Evolutionary conservation across 2,113 vertebrate species (phyloP).

Genomic region (Thymallus thymallus): DNA sequence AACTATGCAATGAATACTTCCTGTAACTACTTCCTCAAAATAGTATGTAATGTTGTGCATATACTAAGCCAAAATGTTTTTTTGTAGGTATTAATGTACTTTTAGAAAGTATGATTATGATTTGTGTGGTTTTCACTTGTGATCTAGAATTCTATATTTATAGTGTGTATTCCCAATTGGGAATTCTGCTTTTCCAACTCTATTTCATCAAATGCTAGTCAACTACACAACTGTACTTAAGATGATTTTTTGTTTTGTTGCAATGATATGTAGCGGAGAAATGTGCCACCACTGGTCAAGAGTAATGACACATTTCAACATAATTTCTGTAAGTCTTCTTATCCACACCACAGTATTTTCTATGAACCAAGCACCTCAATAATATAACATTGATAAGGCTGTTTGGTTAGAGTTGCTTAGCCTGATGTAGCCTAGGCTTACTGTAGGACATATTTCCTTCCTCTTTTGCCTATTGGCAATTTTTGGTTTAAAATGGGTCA

Average conservation of each 20-base stretch:
- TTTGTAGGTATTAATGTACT: neutral
- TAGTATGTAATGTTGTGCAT: slow-evolving; percentile 1
- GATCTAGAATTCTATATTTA: neutral
- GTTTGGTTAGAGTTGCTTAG: too few relatives aligned
- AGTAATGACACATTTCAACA: neutral
- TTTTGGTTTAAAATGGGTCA: neutral
- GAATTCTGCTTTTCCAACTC: slow-evolving; percentile 6
- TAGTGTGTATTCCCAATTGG: neutral
- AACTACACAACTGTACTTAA: neutral
- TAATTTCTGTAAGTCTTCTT: slow-evolving; percentile 22
- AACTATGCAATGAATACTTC: neutral
- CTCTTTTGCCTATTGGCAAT: neutral
- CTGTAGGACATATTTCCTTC: neutral
- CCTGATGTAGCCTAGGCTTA: neutral
- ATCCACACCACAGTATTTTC: slow-evolving; percentile 35
- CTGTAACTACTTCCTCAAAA: neutral
- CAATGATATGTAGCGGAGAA: slow-evolving; percentile 26
- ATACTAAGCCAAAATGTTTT: slow-evolving; percentile 53
- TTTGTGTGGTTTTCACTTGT: neutral
- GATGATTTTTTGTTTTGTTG: slow-evolving; percentile 14
- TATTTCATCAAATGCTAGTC: neutral
- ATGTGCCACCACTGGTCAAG: slow-evolving; percentile 42
- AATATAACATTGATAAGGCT: neutral
- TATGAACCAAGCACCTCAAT: neutral
- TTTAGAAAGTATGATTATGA: slow-evolving; percentile 1